Base-by-base conservation (phyloP, 2,888 invertebrate genomes). In the Exocentrus adspersus region DNA sequence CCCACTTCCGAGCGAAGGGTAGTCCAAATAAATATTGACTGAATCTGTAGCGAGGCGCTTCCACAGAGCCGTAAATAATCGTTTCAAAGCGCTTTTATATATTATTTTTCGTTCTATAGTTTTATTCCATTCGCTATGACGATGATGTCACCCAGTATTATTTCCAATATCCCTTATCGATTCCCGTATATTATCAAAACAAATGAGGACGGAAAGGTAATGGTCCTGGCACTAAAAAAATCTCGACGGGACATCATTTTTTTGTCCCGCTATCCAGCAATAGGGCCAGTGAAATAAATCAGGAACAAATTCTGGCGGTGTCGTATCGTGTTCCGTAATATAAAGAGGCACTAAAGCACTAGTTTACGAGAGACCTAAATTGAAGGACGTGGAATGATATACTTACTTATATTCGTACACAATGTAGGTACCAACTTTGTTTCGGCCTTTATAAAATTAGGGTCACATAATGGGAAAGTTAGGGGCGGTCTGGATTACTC, bases 331-430 rank as follows among this genome's bases (percentile, higher is more conserved):
- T 48, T 28, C 48, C 9, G 28, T 48, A 28, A 28, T 28, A 48
- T 48, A 28, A 46, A 48, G 16, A n/a, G 16, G 16, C 16, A 28
- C 14, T 48, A 48, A 48, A 48, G 12, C 14, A 48, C 19, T 48
- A 30, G 48, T 48, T 48, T 28, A 28, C 28, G 48, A 48, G 28
- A 12, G 28, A 10, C 16, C 48, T 28, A 48, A 48, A 48, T 28
- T 48, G 37, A 48, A 20, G 48, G 48, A 7, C 14, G 9, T 48
- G 24, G 24, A 48, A 48, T 48, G 21, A 48, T 48, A 48, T 48
- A 48, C 24, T 48, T 48, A 14, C 12, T 48, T 48, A 45, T 20
- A 45, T n/a, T 20, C 42, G n/a, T 6, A 45, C 20, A 4, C 10
- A 19, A 19, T 21, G 45, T 45, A 45, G 20, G 16, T 14, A 43